Percentiles rank a stretch among this genome's conserved stretches.
Conservation (phyloP, 2,797 vertebrate genomes). For the Cynopterus sphinx region DNA sequence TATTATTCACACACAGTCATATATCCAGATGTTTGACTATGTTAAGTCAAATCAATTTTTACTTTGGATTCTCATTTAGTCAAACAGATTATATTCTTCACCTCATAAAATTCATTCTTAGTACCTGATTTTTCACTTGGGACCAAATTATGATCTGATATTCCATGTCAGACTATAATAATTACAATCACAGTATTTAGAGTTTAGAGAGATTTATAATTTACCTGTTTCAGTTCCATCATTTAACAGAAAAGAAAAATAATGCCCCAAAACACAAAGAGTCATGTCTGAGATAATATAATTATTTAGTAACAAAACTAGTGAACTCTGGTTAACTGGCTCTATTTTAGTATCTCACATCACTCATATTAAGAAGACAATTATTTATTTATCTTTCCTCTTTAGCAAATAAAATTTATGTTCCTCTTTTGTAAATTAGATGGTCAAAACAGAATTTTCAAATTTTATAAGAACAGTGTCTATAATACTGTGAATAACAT, state of each 20-base stretch:
- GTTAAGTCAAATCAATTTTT: constrained; percentile 60
- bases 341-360: neutral
- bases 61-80: constrained; percentile 58
- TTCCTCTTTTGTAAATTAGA: neutral
- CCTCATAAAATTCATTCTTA: constrained; percentile 60
- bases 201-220: neutral
- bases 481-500: neutral
- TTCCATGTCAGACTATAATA: neutral
- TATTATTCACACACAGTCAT: constrained; percentile 37
- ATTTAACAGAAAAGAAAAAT: neutral
- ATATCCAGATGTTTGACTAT: constrained; percentile 64
- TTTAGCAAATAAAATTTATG: neutral
- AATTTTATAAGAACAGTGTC: neutral
- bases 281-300: neutral
- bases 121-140: neutral
- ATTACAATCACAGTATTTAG: neutral
- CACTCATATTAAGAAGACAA: neutral
- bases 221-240: neutral
- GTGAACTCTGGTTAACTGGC: neutral
- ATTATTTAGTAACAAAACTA: neutral
- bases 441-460: neutral
- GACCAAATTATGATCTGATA: neutral
- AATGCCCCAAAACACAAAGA: neutral
- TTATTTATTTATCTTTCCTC: neutral
- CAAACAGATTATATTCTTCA: constrained; percentile 48